A percentile compares a stretch with the other conserved stretches of the same genome.
phyloP scores from a whole-genome alignment of 35 echinoderm and acorn worm species.

The Lytechinus variegatus region DNA sequence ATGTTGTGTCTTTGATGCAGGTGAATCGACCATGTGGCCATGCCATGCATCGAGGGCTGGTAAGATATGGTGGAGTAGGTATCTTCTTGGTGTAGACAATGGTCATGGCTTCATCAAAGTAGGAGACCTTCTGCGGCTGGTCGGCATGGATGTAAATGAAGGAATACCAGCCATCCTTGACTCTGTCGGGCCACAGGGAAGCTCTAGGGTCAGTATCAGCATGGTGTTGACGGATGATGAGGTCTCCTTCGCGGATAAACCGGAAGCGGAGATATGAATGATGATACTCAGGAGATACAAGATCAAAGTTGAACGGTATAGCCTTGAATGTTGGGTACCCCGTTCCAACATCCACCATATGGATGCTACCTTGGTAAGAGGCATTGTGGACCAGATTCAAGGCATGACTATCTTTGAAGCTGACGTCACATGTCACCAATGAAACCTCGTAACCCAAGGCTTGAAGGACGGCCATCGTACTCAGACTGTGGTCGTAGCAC shows the following conservation, averaged over 20 bases:
- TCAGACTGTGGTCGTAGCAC: conserved; percentile 60
- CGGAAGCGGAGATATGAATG: conserved; percentile 60
- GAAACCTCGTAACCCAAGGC: conserved; percentile 58
- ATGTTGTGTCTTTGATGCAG: conserved; percentile 46
- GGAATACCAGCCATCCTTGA: background rate
- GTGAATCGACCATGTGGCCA: background rate
- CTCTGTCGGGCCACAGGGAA: background rate
- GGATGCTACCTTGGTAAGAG: conserved; percentile 43
- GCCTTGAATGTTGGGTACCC: conserved; percentile 70
- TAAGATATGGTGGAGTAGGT: conserved; percentile 18
- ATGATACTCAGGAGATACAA: conserved; percentile 54
- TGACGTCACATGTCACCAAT: conserved; percentile 57
- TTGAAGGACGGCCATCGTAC: conserved; percentile 50
- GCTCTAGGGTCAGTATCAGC: background rate
- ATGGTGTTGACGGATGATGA: conserved; percentile 48
- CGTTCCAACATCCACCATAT: conserved; percentile 72
- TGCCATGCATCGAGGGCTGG: conserved; percentile 34
- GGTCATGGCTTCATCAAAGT: conserved; percentile 22
- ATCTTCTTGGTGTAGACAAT: background rate
- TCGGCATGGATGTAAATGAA: conserved; percentile 6
- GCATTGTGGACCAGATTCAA: conserved; percentile 53
- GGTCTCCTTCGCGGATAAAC: conserved; percentile 55
- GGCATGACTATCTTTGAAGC: conserved; percentile 39
- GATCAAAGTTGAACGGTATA: conserved; percentile 70
- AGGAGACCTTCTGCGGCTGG: background rate